phyloP scores from a whole-genome alignment of 2,113 vertebrate genomes.

The Anguilla rostrata region DNA sequence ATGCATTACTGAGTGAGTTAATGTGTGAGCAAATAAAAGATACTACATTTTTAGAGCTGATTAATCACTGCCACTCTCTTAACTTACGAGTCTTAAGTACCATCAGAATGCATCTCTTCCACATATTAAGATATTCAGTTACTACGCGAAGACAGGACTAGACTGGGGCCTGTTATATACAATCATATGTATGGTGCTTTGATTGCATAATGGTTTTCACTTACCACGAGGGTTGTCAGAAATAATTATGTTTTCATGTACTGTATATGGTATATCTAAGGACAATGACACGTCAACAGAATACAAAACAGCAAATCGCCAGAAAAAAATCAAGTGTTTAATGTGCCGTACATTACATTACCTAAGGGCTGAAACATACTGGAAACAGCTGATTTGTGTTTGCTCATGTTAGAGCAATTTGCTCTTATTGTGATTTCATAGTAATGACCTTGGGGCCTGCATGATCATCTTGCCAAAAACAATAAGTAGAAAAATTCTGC shows the following conservation, averaged over 20 bases:
- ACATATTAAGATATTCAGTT: not conserved
- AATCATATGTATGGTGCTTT: not conserved
- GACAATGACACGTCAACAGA: not conserved
- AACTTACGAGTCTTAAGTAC: no score
- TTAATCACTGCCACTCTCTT: no score
- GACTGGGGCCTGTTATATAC: not conserved
- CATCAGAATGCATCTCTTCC: not conserved
- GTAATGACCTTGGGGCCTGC: constrained; percentile 38
- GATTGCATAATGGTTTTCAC: not conserved
- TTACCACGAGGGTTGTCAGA: not conserved
- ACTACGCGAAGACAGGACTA: not conserved
- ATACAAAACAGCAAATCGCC: not conserved
- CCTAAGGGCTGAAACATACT: constrained; percentile 32
- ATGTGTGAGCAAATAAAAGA: no score
- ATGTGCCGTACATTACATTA: constrained; percentile 28
- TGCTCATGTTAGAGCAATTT: constrained; percentile 56
- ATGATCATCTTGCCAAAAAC: constrained; percentile 40
- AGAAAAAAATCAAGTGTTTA: not conserved
- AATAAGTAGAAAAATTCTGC: constrained; percentile 27
- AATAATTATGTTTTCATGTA: no score
- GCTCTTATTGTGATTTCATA: constrained; percentile 50
- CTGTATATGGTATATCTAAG: no score
- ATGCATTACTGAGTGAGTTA: no score
- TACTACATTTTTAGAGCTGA: no score
- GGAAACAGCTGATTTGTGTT: constrained; percentile 41